phyloP scores from a whole-genome alignment of 2,888 invertebrate species.

The Mechanitis mazaeus region DNA sequence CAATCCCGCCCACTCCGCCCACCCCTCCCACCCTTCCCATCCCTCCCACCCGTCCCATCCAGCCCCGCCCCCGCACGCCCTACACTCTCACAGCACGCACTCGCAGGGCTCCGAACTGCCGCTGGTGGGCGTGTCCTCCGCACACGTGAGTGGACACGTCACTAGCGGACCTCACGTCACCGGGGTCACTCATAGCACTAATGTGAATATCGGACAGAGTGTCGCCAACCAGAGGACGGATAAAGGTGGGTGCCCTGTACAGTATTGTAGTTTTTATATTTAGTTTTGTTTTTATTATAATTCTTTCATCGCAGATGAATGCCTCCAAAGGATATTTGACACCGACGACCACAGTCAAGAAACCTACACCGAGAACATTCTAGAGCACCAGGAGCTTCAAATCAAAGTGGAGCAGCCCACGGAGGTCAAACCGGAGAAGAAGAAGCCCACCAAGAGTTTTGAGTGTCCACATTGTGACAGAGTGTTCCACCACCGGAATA shows the following conservation, averaged over 20 bases:
- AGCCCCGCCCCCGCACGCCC: slow-evolving; percentile 19
- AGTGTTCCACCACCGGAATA: slow-evolving; percentile 88
- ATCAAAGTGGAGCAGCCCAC: slow-evolving; percentile 17
- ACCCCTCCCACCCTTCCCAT: slow-evolving; percentile 11
- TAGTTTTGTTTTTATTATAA: too few relatives aligned
- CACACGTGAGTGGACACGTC: not conserved
- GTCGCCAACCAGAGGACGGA: slow-evolving; percentile 6
- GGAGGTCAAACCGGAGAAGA: slow-evolving; percentile 27
- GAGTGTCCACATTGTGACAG: slow-evolving; percentile 83
- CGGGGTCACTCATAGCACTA: slow-evolving; percentile 11
- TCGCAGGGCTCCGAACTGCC: slow-evolving; percentile 8
- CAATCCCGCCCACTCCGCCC: not conserved
- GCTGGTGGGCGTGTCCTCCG: slow-evolving; percentile 1
- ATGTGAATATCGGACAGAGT: slow-evolving; percentile 24
- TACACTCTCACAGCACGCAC: slow-evolving; percentile 10
- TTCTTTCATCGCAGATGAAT: slow-evolving; percentile 50
- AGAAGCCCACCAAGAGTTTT: slow-evolving; percentile 52
- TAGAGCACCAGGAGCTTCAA: slow-evolving; percentile 26
- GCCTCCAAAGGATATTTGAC: slow-evolving; percentile 62
- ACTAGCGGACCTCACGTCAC: not conserved
- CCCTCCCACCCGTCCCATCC: slow-evolving; percentile 10
- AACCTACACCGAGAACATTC: slow-evolving; percentile 41
- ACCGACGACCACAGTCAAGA: slow-evolving; percentile 41
- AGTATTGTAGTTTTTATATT: not conserved
- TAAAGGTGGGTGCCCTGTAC: slow-evolving; percentile 1